Evolutionary conservation across 2,888 invertebrate genomes (phyloP), one percentile per base, ranked within the genome.

Genomic region (Heliconius cydno): DNA sequence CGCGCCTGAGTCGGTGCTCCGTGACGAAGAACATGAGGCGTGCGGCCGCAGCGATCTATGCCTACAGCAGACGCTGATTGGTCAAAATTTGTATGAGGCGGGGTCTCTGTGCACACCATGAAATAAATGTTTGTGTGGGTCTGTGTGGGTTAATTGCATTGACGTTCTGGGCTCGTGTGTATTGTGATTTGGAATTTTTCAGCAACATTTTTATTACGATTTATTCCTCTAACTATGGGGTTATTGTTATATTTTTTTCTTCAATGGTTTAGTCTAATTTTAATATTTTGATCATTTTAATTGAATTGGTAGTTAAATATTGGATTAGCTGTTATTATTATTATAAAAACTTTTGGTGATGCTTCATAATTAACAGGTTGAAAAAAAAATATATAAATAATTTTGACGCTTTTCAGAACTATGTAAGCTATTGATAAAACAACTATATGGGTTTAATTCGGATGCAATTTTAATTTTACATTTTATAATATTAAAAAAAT

Each of bases 1-100:
- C 94, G 95, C 95, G 95, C 95, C 94, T 91, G 95, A 94, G 95
- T 94, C 92, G 95, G 87, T 88, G 92, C 91, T 92, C 92, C 94
- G 92, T 94, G 92, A 94, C 94, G 93, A 94, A 94, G 92, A 94
- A 92, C 90, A 91, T 88, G 91, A 95, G 95, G 95, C 94, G 95
- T 94, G 94, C 90, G 92, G 91, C 91, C 90, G 91, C 89, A 87
- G 88, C 94, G 94, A 94, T 94, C 95, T 95, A 92, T 92, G 92
- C 92, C 91, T 89, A 89, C 90, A 85, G 83, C 87, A 88, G 85
- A 82, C 87, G 83, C 84, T 84, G 90, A 94, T 95, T 95, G 95
- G 95, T 90, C 90, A 88, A 92, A 92, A 89, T 92, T 91, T 88
- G 88, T 92, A 90, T 88, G 85, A 90, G 95, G 95, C 94, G 94